Evolutionary conservation across 2,888 invertebrate genomes (phyloP).

Genomic region (Idaea aversata): DNA sequence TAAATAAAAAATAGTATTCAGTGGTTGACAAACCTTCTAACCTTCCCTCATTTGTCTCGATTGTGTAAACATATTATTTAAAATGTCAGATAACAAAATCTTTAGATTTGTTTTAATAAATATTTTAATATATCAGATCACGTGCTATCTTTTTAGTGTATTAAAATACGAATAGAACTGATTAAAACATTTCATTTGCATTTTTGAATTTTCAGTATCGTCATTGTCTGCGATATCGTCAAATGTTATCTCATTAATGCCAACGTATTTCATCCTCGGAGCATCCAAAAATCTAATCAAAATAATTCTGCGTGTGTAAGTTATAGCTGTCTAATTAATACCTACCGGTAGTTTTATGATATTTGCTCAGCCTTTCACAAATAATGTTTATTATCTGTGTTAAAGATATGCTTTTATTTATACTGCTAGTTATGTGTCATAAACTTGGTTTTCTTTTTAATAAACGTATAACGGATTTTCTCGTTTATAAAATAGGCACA

Average conservation of each 20-base stretch:
- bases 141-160: too few species aligned
- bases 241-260: background rate
- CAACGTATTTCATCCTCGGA: background rate
- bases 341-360: slow-evolving; percentile 10
- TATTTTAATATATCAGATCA: too few species aligned
- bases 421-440: slow-evolving; percentile 28
- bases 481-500: slow-evolving; percentile 23
- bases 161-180: too few species aligned
- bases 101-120: background rate
- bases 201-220: background rate
- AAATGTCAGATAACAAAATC: background rate
- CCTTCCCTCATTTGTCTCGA: background rate
- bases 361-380: slow-evolving; percentile 15
- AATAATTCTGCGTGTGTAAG: slow-evolving; percentile 12
- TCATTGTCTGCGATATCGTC: background rate
- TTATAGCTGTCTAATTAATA: background rate
- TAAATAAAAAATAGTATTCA: background rate
- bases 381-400: slow-evolving; percentile 10
- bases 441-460: slow-evolving; percentile 31
- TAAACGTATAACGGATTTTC: slow-evolving; percentile 29
- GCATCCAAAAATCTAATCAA: slow-evolving; percentile 5
- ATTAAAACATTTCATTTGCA: too few species aligned
- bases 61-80: background rate
- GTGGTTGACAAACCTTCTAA: background rate
- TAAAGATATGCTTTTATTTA: slow-evolving; percentile 21